Conservation (phyloP, 2,888 invertebrate species). For the Limnephilus auricula region DNA sequence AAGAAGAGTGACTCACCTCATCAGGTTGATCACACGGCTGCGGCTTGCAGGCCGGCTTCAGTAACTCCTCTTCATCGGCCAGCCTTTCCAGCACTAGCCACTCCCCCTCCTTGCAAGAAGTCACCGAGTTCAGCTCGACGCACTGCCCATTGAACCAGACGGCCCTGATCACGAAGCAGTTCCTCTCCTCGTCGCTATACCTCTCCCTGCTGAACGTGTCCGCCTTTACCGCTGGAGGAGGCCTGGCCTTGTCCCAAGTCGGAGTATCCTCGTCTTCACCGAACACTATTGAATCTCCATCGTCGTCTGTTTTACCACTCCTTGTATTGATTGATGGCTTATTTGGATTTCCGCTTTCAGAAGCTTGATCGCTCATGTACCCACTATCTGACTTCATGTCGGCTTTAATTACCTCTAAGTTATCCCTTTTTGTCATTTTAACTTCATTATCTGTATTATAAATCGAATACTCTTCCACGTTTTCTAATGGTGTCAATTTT, state of each 20-base stretch:
- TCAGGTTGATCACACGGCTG: conserved; percentile 44
- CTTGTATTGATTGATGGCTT: conserved; percentile 4
- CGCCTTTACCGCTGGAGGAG: neutral
- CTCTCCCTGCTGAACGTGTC: conserved; percentile 33
- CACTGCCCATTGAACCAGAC: conserved; percentile 38
- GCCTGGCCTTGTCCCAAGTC: conserved; percentile 2
- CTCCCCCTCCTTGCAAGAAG: neutral
- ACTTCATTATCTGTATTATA: neutral
- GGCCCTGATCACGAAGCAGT: conserved; percentile 42
- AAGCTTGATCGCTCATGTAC: neutral
- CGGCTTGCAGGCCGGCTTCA: conserved; percentile 48
- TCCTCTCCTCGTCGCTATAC: conserved; percentile 35
- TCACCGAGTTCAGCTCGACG: conserved; percentile 34
- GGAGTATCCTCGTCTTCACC: neutral
- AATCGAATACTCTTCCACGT: neutral
- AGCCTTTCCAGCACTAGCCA: conserved; percentile 53
- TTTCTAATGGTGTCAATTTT: neutral
- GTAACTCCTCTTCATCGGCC: neutral
- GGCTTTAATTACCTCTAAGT: neutral
- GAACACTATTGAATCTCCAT: conserved; percentile 44
- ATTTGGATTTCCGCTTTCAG: conserved; percentile 8
- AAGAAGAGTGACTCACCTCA: conserved; percentile 47
- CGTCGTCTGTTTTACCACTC: conserved; percentile 4
- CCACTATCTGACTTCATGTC: neutral
- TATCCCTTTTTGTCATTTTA: neutral